phyloP scores from a whole-genome alignment of 1,140 invertebrate species.

The Drosophila albomicans region DNA sequence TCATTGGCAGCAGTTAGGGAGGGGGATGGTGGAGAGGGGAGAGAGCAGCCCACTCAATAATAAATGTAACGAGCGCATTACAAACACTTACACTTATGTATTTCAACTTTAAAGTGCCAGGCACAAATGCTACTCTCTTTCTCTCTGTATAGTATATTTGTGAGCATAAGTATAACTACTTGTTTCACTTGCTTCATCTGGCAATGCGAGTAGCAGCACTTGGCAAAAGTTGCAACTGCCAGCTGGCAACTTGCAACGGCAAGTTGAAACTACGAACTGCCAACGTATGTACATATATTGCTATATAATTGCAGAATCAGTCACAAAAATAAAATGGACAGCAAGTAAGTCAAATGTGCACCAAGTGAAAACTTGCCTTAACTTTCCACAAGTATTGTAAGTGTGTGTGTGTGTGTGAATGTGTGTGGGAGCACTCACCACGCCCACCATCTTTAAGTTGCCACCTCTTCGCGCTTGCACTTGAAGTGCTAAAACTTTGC shows the following conservation, averaged over 20 bases:
- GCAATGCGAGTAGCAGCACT: slow-evolving; percentile 15
- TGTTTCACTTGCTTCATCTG: slow-evolving; percentile 27
- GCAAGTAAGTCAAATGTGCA: slow-evolving; percentile 69
- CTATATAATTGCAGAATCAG: slow-evolving; percentile 76
- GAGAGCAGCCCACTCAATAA: slow-evolving; percentile 64
- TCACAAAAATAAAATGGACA: slow-evolving; percentile 78
- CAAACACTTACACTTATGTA: slow-evolving; percentile 77
- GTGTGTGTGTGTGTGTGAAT: neutral
- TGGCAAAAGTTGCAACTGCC: neutral
- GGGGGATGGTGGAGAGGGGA: neutral
- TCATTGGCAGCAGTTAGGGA: slow-evolving; percentile 41
- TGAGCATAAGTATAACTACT: slow-evolving; percentile 23
- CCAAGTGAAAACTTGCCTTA: slow-evolving; percentile 71
- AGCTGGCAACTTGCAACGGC: slow-evolving; percentile 19
- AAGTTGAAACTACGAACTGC: slow-evolving; percentile 4
- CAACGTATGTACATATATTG: slow-evolving; percentile 44
- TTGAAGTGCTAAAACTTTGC: slow-evolving; percentile 80
- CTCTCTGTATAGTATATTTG: slow-evolving; percentile 12
- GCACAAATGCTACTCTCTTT: neutral
- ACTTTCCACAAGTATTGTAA: slow-evolving; percentile 40
- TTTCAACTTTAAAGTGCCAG: slow-evolving; percentile 72
- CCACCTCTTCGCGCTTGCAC: slow-evolving; percentile 57
- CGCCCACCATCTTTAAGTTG: neutral
- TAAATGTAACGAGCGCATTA: slow-evolving; percentile 81
- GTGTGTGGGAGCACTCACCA: neutral